These are phyloP conservation scores for Labeo calbasu DNA, from an alignment of 2,797 vertebrate species.

Conservation along the genomic window DNA sequence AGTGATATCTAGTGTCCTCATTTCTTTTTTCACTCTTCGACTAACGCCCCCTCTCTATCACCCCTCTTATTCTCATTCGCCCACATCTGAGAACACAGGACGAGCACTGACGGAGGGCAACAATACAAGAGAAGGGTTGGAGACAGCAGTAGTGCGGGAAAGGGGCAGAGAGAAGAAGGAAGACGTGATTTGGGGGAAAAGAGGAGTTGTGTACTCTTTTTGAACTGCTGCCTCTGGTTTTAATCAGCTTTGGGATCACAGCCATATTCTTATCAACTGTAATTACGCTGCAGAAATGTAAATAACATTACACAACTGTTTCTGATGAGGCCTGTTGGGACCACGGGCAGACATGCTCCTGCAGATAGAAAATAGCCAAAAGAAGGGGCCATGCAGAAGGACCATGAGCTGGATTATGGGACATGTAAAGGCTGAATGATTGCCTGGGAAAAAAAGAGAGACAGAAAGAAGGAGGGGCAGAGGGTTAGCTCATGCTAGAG, in stretches of 20 bases:
- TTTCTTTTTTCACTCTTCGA: slow-evolving; percentile 33
- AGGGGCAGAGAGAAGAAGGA: slow-evolving; percentile 31
- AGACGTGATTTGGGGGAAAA: slow-evolving; percentile 30
- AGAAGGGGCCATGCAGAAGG: slow-evolving; percentile 14
- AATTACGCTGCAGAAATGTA: slow-evolving; percentile 80
- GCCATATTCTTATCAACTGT: slow-evolving; percentile 80
- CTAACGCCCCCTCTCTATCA: slow-evolving; percentile 1
- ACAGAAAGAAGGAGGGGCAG: background rate
- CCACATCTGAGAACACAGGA: slow-evolving; percentile 35
- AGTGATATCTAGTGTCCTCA: slow-evolving; percentile 42
- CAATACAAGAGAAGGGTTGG: slow-evolving; percentile 8
- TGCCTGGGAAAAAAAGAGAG: slow-evolving; percentile 25
- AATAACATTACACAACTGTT: slow-evolving; percentile 79
- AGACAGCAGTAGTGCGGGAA: slow-evolving; percentile 19
- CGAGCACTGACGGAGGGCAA: slow-evolving; percentile 2
- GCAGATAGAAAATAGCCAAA: slow-evolving; percentile 39
- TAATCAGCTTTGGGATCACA: slow-evolving; percentile 81
- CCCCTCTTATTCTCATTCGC: slow-evolving; percentile 33
- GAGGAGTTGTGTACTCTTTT: slow-evolving; percentile 40
- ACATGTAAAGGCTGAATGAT: slow-evolving; percentile 25
- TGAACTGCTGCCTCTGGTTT: slow-evolving; percentile 61
- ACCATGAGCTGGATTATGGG: slow-evolving; percentile 6
- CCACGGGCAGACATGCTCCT: slow-evolving; percentile 71
- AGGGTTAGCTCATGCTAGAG: slow-evolving; percentile 15
- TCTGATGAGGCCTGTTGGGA: slow-evolving; percentile 78